Conservation (phyloP, 2,797 vertebrate genomes). For the Lepus oiostolus region DNA sequence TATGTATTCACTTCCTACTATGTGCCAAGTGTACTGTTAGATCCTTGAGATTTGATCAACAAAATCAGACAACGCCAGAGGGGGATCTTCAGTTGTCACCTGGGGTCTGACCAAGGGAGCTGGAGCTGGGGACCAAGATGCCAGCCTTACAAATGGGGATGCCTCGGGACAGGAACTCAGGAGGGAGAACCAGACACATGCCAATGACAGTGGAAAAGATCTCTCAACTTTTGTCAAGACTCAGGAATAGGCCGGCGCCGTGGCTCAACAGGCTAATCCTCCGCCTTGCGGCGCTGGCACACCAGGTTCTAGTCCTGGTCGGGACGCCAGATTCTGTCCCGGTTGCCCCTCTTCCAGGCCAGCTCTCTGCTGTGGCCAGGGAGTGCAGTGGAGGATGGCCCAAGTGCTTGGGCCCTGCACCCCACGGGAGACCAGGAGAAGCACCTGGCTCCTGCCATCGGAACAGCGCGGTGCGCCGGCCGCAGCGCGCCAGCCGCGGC, state of each 20-base stretch:
- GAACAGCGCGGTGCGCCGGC: too few species aligned
- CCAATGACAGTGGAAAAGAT: not conserved
- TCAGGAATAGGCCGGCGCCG: not conserved
- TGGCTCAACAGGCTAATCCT: too few species aligned
- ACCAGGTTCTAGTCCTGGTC: too few species aligned
- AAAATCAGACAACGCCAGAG: constrained; percentile 1
- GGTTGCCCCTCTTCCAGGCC: too few species aligned
- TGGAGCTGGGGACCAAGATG: not conserved
- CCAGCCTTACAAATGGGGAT: not conserved
- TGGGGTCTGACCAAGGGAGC: not conserved
- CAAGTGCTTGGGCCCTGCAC: too few species aligned
- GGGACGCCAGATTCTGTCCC: too few species aligned
- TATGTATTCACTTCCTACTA: not conserved
- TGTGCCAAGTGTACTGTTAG: not conserved
- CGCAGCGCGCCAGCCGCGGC: too few species aligned
- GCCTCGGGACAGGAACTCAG: not conserved
- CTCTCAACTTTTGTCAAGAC: not conserved
- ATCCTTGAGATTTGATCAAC: not conserved
- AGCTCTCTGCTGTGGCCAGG: too few species aligned
- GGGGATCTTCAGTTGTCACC: not conserved
- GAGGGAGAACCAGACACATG: not conserved
- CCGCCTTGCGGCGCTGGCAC: too few species aligned
- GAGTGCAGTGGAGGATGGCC: too few species aligned
- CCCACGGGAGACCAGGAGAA: too few species aligned
- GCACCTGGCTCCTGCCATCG: too few species aligned